Evolutionary conservation across 2,888 invertebrate species (phyloP), one percentile per base, ranked within the genome.

Genomic region (Hypselothyrea guttata): DNA sequence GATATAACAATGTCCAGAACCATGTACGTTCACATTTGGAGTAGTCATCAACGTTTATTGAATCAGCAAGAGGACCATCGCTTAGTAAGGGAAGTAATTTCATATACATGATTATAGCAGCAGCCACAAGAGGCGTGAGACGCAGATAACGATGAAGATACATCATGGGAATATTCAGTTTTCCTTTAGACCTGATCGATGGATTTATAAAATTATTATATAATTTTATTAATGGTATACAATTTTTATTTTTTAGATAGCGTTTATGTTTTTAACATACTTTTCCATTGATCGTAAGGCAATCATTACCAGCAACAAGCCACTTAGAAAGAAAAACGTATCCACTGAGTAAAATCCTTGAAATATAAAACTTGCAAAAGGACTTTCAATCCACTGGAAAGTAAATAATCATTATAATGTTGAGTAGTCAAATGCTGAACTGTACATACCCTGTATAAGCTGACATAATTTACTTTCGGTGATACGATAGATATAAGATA

Each of bases 291-390:
- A 59, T 8, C 82, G 51, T 33, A 62, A 18, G 2, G 55, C 33
- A 30, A 64, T 30, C 33, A 47, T 35, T 7, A 44, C 57, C 35
- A 63, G 4, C 0, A 93, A 87, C 5, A 93, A 77, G 3, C 93
- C 93, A 71, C 92, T 92, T 11, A 93, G 71, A 13, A 92, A 83
- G 68, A 93, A 92, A 72, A 93, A 93, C 0, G 93, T 92, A 56
- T 93, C 93, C 1, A 93, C 93, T 0, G 92, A 91, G n/a, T 92
- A 87, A 0, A 90, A 48, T 73, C 87, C 92, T 83, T 91, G 49
- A 69, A 88, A 46, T 3, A 85, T 11, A n/a, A 88, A 63, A 66
- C 71, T 75, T 0, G 75, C 62, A 37, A 71, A 82, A 0, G 78
- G 71, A 1, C 72, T 70, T 11, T 61, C 53, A 0, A 58, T 3